phyloP scores from a whole-genome alignment of 2,113 vertebrate species.

The Mobula hypostoma region DNA sequence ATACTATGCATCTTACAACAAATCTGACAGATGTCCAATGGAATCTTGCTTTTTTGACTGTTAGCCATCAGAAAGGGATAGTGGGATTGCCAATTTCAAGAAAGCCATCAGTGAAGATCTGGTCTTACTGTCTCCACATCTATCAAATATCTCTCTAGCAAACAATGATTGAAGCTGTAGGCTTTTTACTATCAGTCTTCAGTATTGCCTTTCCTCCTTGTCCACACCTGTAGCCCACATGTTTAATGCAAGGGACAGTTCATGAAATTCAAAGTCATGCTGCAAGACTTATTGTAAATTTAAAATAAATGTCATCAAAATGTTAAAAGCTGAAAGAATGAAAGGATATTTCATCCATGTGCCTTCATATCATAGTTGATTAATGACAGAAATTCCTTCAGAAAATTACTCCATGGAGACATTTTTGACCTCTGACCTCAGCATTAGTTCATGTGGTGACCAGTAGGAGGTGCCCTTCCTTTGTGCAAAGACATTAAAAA shows the following conservation, averaged over 20 bases:
- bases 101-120: conserved; percentile 31
- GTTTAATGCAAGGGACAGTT: not conserved
- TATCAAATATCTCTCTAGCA: conserved; percentile 24
- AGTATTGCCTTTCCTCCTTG: not conserved
- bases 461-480: conserved; percentile 8
- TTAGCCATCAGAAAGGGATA: conserved; percentile 47
- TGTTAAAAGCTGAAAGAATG: not conserved
- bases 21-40: conserved; percentile 61
- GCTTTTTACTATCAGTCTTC: not conserved
- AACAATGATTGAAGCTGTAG: conserved; percentile 33
- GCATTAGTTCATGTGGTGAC: not conserved
- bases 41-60: conserved; percentile 50
- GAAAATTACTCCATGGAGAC: not conserved
- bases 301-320: not conserved
- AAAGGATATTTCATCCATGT: not conserved
- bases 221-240: not conserved
- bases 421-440: not conserved
- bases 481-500: conserved; percentile 1
- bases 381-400: not conserved
- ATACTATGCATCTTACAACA: conserved; percentile 63
- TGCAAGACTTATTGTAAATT: not conserved
- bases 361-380: not conserved
- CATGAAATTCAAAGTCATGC: not conserved
- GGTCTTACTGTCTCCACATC: conserved; percentile 4
- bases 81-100: conserved; percentile 45